phyloP scores from a whole-genome alignment of 2,888 invertebrate genomes.

The Chouioia cunea region DNA sequence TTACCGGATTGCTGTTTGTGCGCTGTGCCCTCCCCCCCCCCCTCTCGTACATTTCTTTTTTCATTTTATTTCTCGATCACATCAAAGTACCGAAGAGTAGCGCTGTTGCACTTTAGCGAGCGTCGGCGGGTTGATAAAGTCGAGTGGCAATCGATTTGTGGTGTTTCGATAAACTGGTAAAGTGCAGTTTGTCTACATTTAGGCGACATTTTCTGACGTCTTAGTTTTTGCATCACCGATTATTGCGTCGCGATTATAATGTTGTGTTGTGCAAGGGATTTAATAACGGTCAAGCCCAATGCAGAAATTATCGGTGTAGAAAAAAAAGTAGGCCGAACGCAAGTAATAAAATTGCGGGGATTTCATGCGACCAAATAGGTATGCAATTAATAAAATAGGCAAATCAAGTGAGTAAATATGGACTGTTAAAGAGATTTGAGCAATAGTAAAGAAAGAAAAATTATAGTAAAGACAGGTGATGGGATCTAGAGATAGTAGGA shows the following conservation, averaged over 20 bases:
- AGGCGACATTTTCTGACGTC: background rate
- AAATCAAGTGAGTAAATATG: no score
- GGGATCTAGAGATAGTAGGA: slow-evolving; percentile 46
- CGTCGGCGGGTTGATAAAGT: slow-evolving; percentile 8
- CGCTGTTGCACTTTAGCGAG: background rate
- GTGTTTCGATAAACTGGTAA: slow-evolving; percentile 2
- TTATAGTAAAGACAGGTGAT: slow-evolving; percentile 46
- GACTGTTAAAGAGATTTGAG: slow-evolving; percentile 1
- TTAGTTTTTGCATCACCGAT: background rate
- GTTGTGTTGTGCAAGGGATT: background rate
- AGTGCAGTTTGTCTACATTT: background rate
- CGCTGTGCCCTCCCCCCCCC: no score
- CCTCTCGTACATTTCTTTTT: no score
- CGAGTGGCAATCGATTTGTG: slow-evolving; percentile 33
- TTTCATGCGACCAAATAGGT: no score
- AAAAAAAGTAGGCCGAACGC: no score
- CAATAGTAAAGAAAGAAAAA: slow-evolving; percentile 32
- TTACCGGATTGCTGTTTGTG: slow-evolving; percentile 9
- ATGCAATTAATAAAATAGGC: no score
- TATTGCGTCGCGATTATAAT: no score
- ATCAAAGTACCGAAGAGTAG: slow-evolving; percentile 9
- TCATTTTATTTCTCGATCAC: background rate
- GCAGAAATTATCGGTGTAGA: no score
- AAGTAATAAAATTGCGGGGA: no score
- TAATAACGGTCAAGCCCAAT: background rate